phyloP scores from a whole-genome alignment of 2,888 invertebrate species.

The Ariolimax columbianus region DNA sequence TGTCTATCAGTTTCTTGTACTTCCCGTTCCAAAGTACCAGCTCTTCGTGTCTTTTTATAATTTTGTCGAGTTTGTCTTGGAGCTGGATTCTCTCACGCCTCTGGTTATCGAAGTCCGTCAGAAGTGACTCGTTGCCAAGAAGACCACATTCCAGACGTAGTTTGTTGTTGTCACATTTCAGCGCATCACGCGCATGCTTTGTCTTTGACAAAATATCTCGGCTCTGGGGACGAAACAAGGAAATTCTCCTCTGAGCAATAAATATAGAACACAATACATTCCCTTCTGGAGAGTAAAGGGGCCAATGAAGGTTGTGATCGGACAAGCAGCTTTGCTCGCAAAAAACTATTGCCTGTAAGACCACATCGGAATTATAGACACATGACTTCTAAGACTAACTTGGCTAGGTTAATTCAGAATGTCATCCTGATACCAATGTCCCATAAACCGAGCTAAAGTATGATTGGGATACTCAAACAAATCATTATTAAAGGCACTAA shows the following conservation, averaged over 20 bases:
- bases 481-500: no score
- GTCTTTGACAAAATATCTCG: constrained; percentile 76
- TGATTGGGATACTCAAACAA: no score
- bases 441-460: no score
- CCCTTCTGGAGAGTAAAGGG: no score
- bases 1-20: constrained; percentile 76
- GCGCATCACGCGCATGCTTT: constrained; percentile 79
- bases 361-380: no score
- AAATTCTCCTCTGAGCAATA: not conserved
- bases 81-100: constrained; percentile 75
- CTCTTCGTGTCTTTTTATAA: constrained; percentile 77
- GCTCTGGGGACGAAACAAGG: constrained; percentile 68
- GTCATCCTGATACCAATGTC: no score
- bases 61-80: constrained; percentile 69
- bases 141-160: constrained; percentile 80
- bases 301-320: no score
- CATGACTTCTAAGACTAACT: no score
- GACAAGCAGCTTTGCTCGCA: no score
- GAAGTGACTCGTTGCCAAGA: constrained; percentile 80
- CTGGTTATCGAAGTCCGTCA: constrained; percentile 80
- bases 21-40: constrained; percentile 75
- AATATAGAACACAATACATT: not conserved
- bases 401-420: no score
- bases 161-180: constrained; percentile 78
- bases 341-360: no score